These are phyloP conservation scores for Lucifuga dentata DNA, from an alignment of 2,113 vertebrate species.

Conservation along the genomic window DNA sequence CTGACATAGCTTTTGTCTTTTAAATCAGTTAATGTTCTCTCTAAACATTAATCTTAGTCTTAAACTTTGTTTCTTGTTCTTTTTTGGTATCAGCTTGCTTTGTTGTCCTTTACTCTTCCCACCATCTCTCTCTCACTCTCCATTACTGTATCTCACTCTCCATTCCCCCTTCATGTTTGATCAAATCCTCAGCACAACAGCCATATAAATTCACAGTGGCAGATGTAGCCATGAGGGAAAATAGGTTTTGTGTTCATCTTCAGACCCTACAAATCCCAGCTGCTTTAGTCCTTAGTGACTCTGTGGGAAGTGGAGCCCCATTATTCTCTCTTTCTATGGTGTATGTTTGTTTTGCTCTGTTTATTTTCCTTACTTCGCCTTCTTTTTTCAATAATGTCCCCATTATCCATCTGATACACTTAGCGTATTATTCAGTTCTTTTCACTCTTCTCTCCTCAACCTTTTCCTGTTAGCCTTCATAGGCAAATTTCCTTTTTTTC, in stretches of 20 bases:
- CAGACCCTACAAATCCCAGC: constrained; percentile 71
- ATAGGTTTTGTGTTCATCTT: constrained; percentile 76
- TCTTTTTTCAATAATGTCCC: constrained; percentile 4
- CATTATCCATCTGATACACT: too few relatives aligned
- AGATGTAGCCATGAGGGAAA: constrained; percentile 72
- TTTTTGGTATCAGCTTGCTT: constrained; percentile 8
- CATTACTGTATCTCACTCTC: constrained; percentile 45
- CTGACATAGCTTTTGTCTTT: constrained; percentile 24
- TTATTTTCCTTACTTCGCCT: constrained; percentile 40
- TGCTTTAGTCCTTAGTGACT: constrained; percentile 67
- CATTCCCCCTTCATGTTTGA: constrained; percentile 60
- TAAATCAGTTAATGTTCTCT: too few relatives aligned
- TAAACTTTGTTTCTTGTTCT: background rate
- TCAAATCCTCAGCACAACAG: constrained; percentile 63
- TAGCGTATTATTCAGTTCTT: constrained; percentile 11
- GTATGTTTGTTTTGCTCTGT: constrained; percentile 37
- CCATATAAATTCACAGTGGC: constrained; percentile 69
- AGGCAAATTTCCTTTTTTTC: too few relatives aligned
- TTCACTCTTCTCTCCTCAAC: constrained; percentile 1
- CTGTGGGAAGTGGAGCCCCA: constrained; percentile 52
- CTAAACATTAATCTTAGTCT: too few relatives aligned
- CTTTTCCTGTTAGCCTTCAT: too few relatives aligned
- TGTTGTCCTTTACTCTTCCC: constrained; percentile 31
- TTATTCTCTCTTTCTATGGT: constrained; percentile 43
- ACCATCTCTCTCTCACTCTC: constrained; percentile 15